These are phyloP conservation scores for Schizaphis graminum DNA, from an alignment of 2,888 invertebrate species.

Conservation along the genomic window DNA sequence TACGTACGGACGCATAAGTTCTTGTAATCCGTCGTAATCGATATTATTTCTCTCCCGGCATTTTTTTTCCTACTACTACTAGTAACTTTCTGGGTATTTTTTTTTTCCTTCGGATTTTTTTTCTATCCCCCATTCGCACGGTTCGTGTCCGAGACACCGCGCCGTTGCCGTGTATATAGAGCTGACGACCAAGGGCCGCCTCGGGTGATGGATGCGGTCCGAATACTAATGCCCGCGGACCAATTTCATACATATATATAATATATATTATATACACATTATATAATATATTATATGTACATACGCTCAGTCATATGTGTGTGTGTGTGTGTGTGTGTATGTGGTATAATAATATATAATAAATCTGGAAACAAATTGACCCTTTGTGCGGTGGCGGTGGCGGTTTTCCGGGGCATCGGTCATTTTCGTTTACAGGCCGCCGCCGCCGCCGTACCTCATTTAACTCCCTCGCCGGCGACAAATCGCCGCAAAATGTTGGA, in stretches of 20 bases:
- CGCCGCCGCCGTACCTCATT: conserved; percentile 52
- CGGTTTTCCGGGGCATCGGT: conserved; percentile 59
- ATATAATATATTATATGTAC: background rate
- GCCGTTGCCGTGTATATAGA: background rate
- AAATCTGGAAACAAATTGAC: conserved; percentile 65
- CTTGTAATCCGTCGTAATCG: conserved; percentile 63
- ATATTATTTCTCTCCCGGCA: conserved; percentile 57
- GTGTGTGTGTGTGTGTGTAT: background rate
- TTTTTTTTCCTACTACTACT: background rate
- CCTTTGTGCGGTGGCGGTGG: conserved; percentile 41
- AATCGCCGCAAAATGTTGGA: conserved; percentile 52
- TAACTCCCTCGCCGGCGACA: conserved; percentile 53
- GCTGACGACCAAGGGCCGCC: conserved; percentile 30
- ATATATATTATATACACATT: background rate
- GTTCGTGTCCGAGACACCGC: conserved; percentile 43
- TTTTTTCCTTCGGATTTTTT: conserved; percentile 10
- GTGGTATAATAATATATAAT: conserved; percentile 20
- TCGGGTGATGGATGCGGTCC: conserved; percentile 61
- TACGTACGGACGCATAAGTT: conserved; percentile 36
- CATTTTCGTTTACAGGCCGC: conserved; percentile 65
- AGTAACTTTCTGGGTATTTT: background rate
- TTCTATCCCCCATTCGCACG: background rate
- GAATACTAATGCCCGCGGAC: conserved; percentile 56
- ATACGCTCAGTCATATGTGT: background rate
- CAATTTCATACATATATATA: background rate